phyloP scores from a whole-genome alignment of 2,888 invertebrate genomes.

The Brachyopa scutellaris region DNA sequence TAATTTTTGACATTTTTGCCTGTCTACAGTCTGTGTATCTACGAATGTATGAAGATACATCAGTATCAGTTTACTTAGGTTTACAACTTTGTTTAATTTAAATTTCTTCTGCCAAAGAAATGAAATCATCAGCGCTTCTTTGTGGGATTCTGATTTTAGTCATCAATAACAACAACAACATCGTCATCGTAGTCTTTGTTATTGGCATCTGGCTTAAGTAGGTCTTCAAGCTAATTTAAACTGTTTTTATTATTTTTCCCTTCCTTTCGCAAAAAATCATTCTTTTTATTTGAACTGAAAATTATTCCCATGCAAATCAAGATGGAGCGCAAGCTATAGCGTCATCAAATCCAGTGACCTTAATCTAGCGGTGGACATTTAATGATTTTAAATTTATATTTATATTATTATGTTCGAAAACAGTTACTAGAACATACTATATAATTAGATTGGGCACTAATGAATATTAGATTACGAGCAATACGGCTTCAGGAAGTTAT shows the following conservation, averaged over 20 bases:
- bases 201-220: slow-evolving; percentile 3
- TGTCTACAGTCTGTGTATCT: background rate
- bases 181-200: background rate
- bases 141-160: slow-evolving; percentile 23
- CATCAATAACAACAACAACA: slow-evolving; percentile 15
- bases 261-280: background rate
- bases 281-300: background rate
- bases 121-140: slow-evolving; percentile 30
- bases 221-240: slow-evolving; percentile 49
- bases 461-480: background rate
- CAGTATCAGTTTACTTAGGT: slow-evolving; percentile 32
- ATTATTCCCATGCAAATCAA: background rate
- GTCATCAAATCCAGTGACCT: slow-evolving; percentile 16
- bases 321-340: background rate
- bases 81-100: slow-evolving; percentile 35
- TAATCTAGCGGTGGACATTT: slow-evolving; percentile 15
- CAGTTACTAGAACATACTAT: slow-evolving; percentile 4
- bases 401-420: background rate
- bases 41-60: background rate
- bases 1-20: slow-evolving; percentile 34
- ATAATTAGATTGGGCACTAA: background rate
- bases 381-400: slow-evolving; percentile 14
- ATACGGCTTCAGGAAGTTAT: background rate
- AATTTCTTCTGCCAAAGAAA: background rate
- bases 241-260: background rate